phyloP scores from a whole-genome alignment of 2,888 invertebrate species.

The Lacanobia wlatinum region DNA sequence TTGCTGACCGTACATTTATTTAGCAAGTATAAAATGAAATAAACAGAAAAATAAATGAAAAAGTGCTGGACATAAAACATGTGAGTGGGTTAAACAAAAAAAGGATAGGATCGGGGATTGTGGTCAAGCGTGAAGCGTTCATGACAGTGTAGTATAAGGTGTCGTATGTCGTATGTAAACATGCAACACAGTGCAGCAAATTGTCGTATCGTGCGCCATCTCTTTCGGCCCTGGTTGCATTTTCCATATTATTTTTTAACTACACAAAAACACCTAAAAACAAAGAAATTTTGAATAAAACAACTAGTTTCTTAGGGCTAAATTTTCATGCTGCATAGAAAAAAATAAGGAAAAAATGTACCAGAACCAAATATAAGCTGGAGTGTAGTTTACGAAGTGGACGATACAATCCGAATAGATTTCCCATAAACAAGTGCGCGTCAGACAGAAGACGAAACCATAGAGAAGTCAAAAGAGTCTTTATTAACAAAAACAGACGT shows the following conservation, averaged over 20 bases:
- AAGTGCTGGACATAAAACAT: constrained; percentile 60
- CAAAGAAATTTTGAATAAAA: constrained; percentile 77
- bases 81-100: constrained; percentile 63
- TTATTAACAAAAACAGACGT: too few relatives aligned
- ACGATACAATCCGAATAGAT: constrained; percentile 18
- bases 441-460: constrained; percentile 22
- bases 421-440: constrained; percentile 7
- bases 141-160: constrained; percentile 58
- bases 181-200: constrained; percentile 84
- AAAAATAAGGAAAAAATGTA: constrained; percentile 80
- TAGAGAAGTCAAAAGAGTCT: too few relatives aligned
- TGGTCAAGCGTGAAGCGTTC: constrained; percentile 74
- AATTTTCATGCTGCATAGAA: constrained; percentile 64
- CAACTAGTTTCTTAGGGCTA: constrained; percentile 57
- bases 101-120: constrained; percentile 48
- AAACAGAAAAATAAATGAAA: constrained; percentile 55
- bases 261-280: constrained; percentile 83
- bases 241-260: constrained; percentile 76
- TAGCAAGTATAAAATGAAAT: constrained; percentile 51
- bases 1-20: constrained; percentile 46
- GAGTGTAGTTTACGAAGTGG: constrained; percentile 36
- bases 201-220: constrained; percentile 82
- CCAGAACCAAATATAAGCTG: constrained; percentile 86
- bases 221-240: constrained; percentile 90
- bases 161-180: constrained; percentile 62